phyloP scores from a whole-genome alignment of 64 coral and sea anemone species.

The Dendronephthya gigantea region DNA sequence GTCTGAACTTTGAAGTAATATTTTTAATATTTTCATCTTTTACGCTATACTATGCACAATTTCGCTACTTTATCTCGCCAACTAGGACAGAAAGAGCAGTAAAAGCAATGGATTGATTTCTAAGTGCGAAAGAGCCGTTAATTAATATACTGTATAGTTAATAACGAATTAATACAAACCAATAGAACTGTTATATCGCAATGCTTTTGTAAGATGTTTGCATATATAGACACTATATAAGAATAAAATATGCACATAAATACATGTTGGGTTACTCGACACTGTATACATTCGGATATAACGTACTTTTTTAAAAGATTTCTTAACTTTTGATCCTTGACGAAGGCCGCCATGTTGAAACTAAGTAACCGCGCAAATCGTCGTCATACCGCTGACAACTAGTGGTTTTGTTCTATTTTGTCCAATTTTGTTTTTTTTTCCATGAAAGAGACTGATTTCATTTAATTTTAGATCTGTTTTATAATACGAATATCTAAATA shows the following conservation, averaged over 20 bases:
- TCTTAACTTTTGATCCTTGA: constrained; percentile 13
- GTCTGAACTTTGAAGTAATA: no score
- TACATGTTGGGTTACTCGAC: neutral
- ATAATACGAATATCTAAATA: no score
- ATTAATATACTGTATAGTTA: neutral
- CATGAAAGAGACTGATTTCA: neutral
- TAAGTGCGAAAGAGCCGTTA: no score
- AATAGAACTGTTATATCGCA: neutral
- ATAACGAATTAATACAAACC: neutral
- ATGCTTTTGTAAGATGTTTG: neutral
- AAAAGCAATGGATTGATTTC: no score
- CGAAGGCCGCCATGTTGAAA: constrained; percentile 36
- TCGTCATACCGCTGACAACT: neutral
- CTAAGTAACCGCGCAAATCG: neutral
- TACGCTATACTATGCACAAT: no score
- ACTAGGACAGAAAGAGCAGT: no score
- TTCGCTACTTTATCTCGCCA: no score
- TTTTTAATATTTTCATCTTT: no score
- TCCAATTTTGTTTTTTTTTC: neutral
- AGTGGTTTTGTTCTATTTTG: neutral
- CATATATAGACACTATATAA: neutral
- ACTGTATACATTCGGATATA: neutral
- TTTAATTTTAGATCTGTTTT: neutral
- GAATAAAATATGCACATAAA: neutral
- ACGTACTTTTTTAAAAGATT: neutral